Percentiles rank a stretch among this genome's conserved stretches.
phyloP scores from a whole-genome alignment of 2,888 invertebrate species.

The Pachliopta kotzebuea region DNA sequence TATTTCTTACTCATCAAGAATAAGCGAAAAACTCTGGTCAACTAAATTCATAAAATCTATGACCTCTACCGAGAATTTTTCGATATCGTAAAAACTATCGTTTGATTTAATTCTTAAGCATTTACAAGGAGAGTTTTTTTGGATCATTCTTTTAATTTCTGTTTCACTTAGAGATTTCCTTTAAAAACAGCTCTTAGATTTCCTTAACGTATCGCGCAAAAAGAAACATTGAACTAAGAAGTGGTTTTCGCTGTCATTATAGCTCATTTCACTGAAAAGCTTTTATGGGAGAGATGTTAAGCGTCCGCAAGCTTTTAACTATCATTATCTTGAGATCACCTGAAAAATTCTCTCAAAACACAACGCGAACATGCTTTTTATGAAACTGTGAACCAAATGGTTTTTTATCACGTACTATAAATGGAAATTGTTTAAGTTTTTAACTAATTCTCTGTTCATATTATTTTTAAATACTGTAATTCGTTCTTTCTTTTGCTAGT shows the following conservation, averaged over 20 bases:
- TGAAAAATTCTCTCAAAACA: slow-evolving; percentile 43
- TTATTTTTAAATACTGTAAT: no score
- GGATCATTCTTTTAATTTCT: slow-evolving; percentile 17
- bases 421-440: no score
- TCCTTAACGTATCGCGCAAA: slow-evolving; percentile 51
- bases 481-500: no score
- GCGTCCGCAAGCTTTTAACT: slow-evolving; percentile 50
- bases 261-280: slow-evolving; percentile 59
- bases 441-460: no score
- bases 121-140: slow-evolving; percentile 23
- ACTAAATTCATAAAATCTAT: background rate
- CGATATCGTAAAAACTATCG: background rate
- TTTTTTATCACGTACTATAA: no score
- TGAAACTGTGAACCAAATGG: slow-evolving; percentile 1
- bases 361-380: slow-evolving; percentile 30
- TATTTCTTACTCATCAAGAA: no score
- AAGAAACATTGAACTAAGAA: slow-evolving; percentile 57
- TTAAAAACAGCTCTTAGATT: slow-evolving; percentile 38
- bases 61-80: background rate
- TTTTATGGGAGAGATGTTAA: slow-evolving; percentile 54
- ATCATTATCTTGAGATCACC: slow-evolving; percentile 55
- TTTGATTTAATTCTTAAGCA: slow-evolving; percentile 16
- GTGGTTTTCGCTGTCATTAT: slow-evolving; percentile 66
- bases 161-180: slow-evolving; percentile 34
- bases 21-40: background rate